Evolutionary conservation across 2,888 invertebrate genomes (phyloP).

Genomic region (Platycnemis pennipes): DNA sequence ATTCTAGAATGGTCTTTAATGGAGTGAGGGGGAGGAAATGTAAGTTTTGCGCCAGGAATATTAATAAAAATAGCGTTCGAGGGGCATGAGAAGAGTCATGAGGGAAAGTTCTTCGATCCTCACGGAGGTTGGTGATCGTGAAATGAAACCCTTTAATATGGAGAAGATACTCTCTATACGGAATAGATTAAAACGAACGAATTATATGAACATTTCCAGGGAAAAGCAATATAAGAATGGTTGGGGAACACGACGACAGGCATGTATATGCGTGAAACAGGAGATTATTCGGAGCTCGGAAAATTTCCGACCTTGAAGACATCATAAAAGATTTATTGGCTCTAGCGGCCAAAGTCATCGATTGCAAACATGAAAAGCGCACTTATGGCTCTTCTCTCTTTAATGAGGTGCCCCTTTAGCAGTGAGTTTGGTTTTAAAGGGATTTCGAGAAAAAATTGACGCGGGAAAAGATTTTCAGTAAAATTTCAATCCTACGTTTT

Average conservation of each 20-base stretch:
- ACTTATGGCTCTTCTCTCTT: background rate
- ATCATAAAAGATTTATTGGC: background rate
- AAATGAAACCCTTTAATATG: background rate
- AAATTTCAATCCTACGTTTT: background rate
- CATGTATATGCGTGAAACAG: background rate
- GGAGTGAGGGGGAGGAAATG: background rate
- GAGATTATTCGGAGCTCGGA: background rate
- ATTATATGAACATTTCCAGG: background rate
- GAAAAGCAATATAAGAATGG: background rate
- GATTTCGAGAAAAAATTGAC: background rate
- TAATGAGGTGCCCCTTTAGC: slow-evolving; percentile 19
- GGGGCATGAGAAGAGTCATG: background rate
- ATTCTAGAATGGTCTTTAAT: background rate
- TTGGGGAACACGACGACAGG: background rate
- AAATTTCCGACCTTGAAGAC: slow-evolving; percentile 1
- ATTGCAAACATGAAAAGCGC: background rate
- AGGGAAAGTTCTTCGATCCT: background rate
- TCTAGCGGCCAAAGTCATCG: background rate
- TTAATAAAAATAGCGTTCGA: background rate
- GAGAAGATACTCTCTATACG: background rate
- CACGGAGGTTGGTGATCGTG: background rate
- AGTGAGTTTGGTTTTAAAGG: background rate
- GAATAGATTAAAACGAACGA: background rate
- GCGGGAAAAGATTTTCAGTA: background rate
- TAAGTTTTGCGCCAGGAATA: background rate